Conservation (phyloP, 2,797 vertebrate genomes). For the Lycodopsis pacificus region DNA sequence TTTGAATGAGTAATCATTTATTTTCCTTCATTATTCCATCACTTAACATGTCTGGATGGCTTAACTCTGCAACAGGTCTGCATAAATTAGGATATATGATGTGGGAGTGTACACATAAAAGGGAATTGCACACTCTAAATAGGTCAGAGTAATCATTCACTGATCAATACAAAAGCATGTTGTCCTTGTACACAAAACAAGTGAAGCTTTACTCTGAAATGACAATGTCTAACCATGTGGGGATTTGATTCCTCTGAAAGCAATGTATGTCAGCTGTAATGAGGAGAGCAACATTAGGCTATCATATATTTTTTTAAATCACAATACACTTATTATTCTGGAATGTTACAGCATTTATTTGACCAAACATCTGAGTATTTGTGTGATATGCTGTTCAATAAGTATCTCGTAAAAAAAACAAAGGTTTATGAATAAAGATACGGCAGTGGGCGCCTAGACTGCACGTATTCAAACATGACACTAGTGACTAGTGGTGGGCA, state of each 20-base stretch:
- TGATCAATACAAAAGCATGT: neutral
- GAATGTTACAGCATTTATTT: neutral
- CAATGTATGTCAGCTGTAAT: neutral
- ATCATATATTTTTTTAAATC: too few species aligned
- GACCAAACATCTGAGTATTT: neutral
- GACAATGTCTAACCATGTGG: neutral
- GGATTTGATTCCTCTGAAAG: neutral
- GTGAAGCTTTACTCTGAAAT: neutral
- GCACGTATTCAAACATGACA: slow-evolving; percentile 11
- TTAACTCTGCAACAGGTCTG: neutral
- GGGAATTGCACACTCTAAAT: neutral
- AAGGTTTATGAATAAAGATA: neutral
- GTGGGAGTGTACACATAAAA: neutral
- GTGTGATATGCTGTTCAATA: neutral
- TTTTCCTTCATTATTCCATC: neutral
- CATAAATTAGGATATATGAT: neutral
- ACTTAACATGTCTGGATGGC: neutral
- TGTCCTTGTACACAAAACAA: neutral
- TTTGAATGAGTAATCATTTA: neutral
- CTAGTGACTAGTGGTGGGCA: slow-evolving; percentile 28
- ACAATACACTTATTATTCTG: neutral
- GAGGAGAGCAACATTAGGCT: neutral
- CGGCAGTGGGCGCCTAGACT: too few species aligned
- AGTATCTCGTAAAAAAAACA: neutral
- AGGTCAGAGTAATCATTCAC: neutral